Percentiles rank a stretch among this genome's conserved stretches.
Evolutionary conservation across 2,888 invertebrate genomes (phyloP).

Genomic region (Pterobdella sp.): DNA sequence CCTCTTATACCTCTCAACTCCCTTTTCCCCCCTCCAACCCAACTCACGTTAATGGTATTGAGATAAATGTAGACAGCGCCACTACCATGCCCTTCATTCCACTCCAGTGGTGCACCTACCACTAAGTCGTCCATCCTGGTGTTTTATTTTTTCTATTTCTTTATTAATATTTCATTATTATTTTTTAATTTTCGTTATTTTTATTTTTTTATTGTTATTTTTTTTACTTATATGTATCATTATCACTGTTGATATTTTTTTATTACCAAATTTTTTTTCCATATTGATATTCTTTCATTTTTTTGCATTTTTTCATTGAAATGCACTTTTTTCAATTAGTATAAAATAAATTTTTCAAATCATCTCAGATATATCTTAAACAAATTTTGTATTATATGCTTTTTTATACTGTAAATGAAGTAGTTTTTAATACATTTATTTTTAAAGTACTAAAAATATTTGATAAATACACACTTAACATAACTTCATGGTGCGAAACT

Average conservation of each 20-base stretch:
- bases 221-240: not conserved
- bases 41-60: slow-evolving; percentile 36
- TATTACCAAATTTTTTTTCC: not conserved
- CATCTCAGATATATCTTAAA: too few species aligned
- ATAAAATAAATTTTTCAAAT: too few species aligned
- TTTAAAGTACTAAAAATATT: too few species aligned
- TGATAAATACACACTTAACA: too few species aligned
- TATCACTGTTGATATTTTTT: not conserved
- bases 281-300: not conserved
- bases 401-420: too few species aligned
- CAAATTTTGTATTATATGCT: too few species aligned
- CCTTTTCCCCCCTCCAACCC: too few species aligned
- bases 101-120: slow-evolving; percentile 89
- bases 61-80: slow-evolving; percentile 86
- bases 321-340: too few species aligned
- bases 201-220: not conserved
- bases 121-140: slow-evolving; percentile 61
- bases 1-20: too few species aligned
- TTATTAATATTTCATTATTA: not conserved
- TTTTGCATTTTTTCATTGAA: too few species aligned
- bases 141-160: not conserved
- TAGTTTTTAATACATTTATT: too few species aligned
- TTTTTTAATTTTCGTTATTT: not conserved
- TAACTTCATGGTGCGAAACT: too few species aligned
- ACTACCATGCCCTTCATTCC: slow-evolving; percentile 53